These are phyloP conservation scores for Propithecus deckenii DNA, from an alignment of 2,797 vertebrate species.

Conservation along the genomic window DNA sequence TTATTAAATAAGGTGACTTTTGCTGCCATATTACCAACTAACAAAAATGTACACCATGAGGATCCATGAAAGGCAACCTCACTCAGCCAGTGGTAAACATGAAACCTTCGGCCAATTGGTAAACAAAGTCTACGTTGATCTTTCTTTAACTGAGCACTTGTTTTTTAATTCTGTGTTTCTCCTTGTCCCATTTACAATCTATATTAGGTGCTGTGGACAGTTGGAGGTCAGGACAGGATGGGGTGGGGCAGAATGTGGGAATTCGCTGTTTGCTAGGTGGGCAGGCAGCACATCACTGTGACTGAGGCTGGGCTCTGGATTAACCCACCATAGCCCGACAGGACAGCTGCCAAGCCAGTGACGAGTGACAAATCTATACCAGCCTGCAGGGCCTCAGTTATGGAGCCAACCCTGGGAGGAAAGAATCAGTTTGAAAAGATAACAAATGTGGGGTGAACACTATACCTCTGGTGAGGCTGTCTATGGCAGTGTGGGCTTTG, in stretches of 20 bases:
- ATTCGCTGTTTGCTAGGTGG: background rate
- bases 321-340: background rate
- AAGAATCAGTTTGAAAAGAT: background rate
- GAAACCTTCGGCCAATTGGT: conserved; percentile 15
- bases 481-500: background rate
- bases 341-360: background rate
- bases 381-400: background rate
- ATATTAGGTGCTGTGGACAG: conserved; percentile 52
- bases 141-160: background rate
- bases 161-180: conserved; percentile 61
- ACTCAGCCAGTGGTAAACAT: conserved; percentile 14
- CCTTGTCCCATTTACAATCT: conserved; percentile 53
- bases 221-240: background rate
- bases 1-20: conserved; percentile 23
- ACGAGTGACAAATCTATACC: background rate
- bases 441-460: background rate
- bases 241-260: background rate
- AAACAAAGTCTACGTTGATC: conserved; percentile 41
- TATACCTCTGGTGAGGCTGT: background rate
- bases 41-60: conserved; percentile 11
- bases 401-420: background rate
- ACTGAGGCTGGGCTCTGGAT: background rate
- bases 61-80: conserved; percentile 38
- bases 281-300: background rate
- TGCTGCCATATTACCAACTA: background rate